A percentile compares a stretch with the other conserved stretches of the same genome.
These are phyloP conservation scores for Hypercompe scribonia DNA, from an alignment of 2,888 invertebrate genomes.

Conservation along the genomic window DNA sequence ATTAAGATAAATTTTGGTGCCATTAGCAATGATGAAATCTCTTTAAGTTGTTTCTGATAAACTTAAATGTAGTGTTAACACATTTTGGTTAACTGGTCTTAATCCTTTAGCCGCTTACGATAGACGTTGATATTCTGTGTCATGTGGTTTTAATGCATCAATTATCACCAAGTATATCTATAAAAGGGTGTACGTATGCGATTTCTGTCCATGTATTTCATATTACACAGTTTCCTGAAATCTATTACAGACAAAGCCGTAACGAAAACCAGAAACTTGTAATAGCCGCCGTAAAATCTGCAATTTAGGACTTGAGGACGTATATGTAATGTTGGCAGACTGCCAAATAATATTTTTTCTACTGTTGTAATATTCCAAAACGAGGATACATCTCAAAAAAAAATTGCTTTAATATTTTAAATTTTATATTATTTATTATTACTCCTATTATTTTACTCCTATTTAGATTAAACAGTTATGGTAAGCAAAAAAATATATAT, in stretches of 20 bases:
- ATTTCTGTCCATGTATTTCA: neutral
- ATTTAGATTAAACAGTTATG: neutral
- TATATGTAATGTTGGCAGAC: slow-evolving; percentile 25
- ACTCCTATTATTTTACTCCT: neutral
- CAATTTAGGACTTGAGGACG: slow-evolving; percentile 22
- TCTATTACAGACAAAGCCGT: slow-evolving; percentile 25
- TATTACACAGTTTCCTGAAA: neutral
- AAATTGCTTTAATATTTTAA: neutral
- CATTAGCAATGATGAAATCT: neutral
- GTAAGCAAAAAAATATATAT: neutral
- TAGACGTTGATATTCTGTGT: neutral
- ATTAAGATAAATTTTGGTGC: neutral
- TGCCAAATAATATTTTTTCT: slow-evolving; percentile 31
- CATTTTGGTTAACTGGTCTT: neutral
- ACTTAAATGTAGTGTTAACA: neutral
- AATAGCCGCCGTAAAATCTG: slow-evolving; percentile 33
- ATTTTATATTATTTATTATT: no score
- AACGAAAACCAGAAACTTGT: slow-evolving; percentile 30
- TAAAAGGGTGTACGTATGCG: no score
- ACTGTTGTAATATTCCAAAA: slow-evolving; percentile 17
- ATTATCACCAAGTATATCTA: neutral
- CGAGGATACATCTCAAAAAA: slow-evolving; percentile 9
- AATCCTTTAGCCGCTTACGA: neutral
- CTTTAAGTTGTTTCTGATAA: neutral
- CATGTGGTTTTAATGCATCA: neutral